phyloP scores from a whole-genome alignment of 1,140 invertebrate genomes.

The Pachypeltis micranthus region DNA sequence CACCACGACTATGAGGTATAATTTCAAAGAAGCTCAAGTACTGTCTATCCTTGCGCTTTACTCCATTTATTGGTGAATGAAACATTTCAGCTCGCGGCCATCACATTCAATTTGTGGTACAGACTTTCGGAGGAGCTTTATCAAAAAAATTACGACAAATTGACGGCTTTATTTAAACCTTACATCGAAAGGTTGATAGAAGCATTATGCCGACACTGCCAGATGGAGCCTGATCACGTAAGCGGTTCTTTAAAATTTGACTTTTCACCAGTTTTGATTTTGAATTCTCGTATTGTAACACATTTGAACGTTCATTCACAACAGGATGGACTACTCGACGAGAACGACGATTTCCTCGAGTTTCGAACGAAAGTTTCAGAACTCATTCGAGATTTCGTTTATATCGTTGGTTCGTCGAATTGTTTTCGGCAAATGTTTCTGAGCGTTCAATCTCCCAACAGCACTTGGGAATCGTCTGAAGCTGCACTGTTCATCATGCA shows the following conservation, averaged over 20 bases:
- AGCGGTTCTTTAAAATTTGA: slow-evolving; percentile 30
- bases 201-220: slow-evolving; percentile 72
- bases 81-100: slow-evolving; percentile 71
- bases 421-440: slow-evolving; percentile 87
- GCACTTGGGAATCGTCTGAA: slow-evolving; percentile 84
- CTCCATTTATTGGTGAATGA: too few relatives aligned
- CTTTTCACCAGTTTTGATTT: slow-evolving; percentile 18
- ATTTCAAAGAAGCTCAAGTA: too few relatives aligned
- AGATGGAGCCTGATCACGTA: slow-evolving; percentile 81
- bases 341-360: slow-evolving; percentile 72
- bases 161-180: slow-evolving; percentile 72
- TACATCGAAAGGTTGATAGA: slow-evolving; percentile 81
- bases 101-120: slow-evolving; percentile 97
- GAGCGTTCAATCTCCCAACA: slow-evolving; percentile 47
- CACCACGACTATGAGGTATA: slow-evolving; percentile 91
- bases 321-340: slow-evolving; percentile 73
- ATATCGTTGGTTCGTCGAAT: slow-evolving; percentile 83
- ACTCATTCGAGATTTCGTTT: slow-evolving; percentile 93
- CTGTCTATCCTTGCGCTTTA: too few relatives aligned
- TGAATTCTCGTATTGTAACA: too few relatives aligned
- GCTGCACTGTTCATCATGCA: slow-evolving; percentile 94
- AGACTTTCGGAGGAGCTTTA: slow-evolving; percentile 87
- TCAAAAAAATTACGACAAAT: slow-evolving; percentile 63
- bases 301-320: slow-evolving; percentile 1
- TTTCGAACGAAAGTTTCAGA: slow-evolving; percentile 84